Conservation (phyloP, 2,888 invertebrate genomes). For the Stomorhina lunata region DNA sequence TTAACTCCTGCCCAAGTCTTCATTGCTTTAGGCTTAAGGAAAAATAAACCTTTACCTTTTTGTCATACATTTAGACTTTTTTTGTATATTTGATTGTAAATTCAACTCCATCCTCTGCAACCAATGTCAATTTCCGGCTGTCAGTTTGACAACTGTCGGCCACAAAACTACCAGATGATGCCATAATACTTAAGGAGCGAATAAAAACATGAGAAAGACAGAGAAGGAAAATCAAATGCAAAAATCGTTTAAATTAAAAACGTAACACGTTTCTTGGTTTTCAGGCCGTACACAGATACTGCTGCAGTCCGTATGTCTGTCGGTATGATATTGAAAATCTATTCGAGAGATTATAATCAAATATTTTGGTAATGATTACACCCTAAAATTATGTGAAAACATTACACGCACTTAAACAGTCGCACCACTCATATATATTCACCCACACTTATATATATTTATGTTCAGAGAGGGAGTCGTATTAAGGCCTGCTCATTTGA, state of each 20-base stretch:
- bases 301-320: background rate
- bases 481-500: too few species aligned
- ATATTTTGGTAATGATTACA: conserved; percentile 53
- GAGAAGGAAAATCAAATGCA: conserved; percentile 23
- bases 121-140: conserved; percentile 74
- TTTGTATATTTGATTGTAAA: background rate
- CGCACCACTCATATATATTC: background rate
- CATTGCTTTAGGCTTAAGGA: background rate
- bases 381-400: conserved; percentile 24
- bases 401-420: conserved; percentile 5
- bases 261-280: conserved; percentile 52
- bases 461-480: too few species aligned
- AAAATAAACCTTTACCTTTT: conserved; percentile 18
- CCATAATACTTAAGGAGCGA: conserved; percentile 15
- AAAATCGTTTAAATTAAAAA: conserved; percentile 66
- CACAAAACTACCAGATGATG: conserved; percentile 64
- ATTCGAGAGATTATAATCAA: conserved; percentile 59
- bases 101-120: conserved; percentile 30
- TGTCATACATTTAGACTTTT: background rate
- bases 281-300: background rate
- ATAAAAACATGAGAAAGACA: background rate
- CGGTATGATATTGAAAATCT: conserved; percentile 27
- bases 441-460: too few species aligned
- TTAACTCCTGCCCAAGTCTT: background rate
- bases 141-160: conserved; percentile 69